These are phyloP conservation scores for Ephydatia muelleri DNA, from an alignment of 37 sponge, comb jelly and placozoan species.

Conservation along the genomic window DNA sequence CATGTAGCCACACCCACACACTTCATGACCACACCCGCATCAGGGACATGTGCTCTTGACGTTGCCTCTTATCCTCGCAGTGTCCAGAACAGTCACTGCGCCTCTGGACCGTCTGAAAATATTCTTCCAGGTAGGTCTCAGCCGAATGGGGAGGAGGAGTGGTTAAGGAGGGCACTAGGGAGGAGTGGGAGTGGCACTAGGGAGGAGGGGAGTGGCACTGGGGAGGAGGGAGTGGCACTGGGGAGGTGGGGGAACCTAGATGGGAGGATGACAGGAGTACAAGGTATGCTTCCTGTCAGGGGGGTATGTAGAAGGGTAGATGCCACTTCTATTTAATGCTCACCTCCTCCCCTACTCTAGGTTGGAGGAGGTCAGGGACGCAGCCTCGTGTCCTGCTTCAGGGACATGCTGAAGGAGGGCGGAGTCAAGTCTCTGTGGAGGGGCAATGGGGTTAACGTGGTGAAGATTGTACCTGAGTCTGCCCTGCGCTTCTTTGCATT, in stretches of 20 bases:
- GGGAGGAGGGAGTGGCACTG: too few relatives aligned
- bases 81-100: slow-evolving; percentile 92
- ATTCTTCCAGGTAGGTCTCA: slow-evolving; percentile 75
- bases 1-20: too few relatives aligned
- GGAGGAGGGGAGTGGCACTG: too few relatives aligned
- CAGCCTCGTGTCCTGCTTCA: slow-evolving; percentile 69
- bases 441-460: slow-evolving; percentile 96
- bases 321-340: too few relatives aligned
- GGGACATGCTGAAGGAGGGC: slow-evolving; percentile 88
- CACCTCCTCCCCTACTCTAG: too few relatives aligned
- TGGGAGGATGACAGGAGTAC: too few relatives aligned
- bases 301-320: too few relatives aligned
- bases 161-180: too few relatives aligned
- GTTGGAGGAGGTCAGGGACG: slow-evolving; percentile 34
- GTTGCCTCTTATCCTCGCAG: slow-evolving; percentile 20
- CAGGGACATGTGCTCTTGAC: background rate
- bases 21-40: too few relatives aligned
- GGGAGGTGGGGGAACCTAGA: too few relatives aligned
- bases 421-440: slow-evolving; percentile 93
- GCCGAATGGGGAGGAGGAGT: background rate
- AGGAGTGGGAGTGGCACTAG: too few relatives aligned
- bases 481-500: slow-evolving; percentile 94
- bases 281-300: too few relatives aligned
- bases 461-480: slow-evolving; percentile 97
- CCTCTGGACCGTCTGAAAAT: slow-evolving; percentile 97